Evolutionary conservation across 2,113 vertebrate genomes (phyloP), one percentile per base, ranked within the genome.

Genomic region (Protobothrops flavoviridis): DNA sequence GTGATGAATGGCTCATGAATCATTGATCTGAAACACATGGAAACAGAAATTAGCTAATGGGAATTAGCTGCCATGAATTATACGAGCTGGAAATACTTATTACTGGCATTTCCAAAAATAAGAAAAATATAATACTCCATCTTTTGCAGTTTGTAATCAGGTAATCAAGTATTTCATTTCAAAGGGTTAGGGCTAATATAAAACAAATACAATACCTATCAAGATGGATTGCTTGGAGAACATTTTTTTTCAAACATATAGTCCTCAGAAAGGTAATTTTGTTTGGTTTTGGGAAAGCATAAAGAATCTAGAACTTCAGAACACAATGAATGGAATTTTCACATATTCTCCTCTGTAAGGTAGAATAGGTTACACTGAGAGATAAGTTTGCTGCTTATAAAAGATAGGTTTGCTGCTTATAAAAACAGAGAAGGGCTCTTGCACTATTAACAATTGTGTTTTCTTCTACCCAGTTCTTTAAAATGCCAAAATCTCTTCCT

Each of bases 11-110:
- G 50, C 74, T 93, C 53, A 90, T 93, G 92, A 93, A 89, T 86
- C 92, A 90, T 89, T 93, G 88, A 93, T 93, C 88, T 90, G 85
- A 93, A 93, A 86, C 88, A 86, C 69, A 93, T 93, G 92, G 88
- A 93, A 93, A 85, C 88, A 43, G 92, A 86, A 90, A 93, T 93
- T 86, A 93, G 88, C 92, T 29, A n/a, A 52, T 59, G 69, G 88
- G 88, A 90, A 85, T 93, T 59, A 85, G 92, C 74, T 24, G 12
- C 69, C 88, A 61, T 88, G 43, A 61, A 90, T 90, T 90, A 50
- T 59, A 50, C 39, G 88, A 90, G 69, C 43, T 85, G 88, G 52
- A 85, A 50, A 61, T 85, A 93, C 86, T 93, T 61, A 50, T 26
- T 56, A 89, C 69, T 61, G 69, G 29, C 21, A 33, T 90, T 61